Conservation (phyloP, 2,797 vertebrate species). For the Thripadectes ignobilis region DNA sequence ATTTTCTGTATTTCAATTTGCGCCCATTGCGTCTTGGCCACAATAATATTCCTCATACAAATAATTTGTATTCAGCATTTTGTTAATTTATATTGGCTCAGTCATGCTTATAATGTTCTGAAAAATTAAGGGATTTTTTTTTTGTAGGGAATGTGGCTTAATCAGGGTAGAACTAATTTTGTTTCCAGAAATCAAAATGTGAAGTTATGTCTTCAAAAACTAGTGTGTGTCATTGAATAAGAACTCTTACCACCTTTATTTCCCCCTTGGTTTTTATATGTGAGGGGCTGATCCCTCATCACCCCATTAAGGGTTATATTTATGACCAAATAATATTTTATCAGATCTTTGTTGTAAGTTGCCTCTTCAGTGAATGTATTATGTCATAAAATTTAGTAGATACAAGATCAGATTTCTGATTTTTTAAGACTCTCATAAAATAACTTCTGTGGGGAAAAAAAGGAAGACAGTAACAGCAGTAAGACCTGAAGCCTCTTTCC, state of each 20-base stretch:
- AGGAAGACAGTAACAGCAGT: background rate
- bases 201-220: background rate
- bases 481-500: background rate
- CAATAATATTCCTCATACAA: background rate
- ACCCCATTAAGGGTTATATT: background rate
- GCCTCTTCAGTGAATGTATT: background rate
- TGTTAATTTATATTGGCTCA: background rate
- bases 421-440: conserved; percentile 23
- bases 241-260: background rate
- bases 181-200: background rate
- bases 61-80: background rate
- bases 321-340: conserved; percentile 9
- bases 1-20: background rate
- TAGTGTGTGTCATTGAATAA: background rate
- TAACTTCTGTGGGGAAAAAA: background rate
- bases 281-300: background rate
- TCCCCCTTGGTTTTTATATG: rapidly evolving
- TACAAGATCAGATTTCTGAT: conserved; percentile 21
- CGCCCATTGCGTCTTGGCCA: background rate
- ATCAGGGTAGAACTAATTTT: background rate
- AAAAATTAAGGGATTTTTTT: background rate
- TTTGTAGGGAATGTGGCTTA: background rate
- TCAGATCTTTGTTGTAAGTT: background rate
- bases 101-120: background rate
- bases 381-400: background rate